Evolutionary conservation across 30 jellyfish, hydroid and myxozoan genomes (phyloP).

Genomic region (Hydractinia echinata): DNA sequence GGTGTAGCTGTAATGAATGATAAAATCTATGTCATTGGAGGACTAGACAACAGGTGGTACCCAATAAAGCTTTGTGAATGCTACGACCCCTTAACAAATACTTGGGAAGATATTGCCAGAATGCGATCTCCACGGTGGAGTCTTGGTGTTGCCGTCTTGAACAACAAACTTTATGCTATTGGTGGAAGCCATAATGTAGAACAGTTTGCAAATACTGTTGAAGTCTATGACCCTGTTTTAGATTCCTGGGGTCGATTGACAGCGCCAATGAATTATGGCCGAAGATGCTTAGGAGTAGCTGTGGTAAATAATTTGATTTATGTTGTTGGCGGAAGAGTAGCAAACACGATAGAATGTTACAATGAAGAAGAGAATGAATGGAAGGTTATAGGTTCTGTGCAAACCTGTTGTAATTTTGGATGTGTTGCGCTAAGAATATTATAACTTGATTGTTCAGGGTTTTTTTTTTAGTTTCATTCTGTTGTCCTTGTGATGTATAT

Average conservation of each 20-base stretch:
- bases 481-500: no score
- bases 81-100: conserved; percentile 60
- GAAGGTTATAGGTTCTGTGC: conserved; percentile 83
- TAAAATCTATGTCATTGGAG: conserved; percentile 82
- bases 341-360: conserved; percentile 89
- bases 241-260: conserved; percentile 64
- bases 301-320: conserved; percentile 80
- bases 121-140: conserved; percentile 87
- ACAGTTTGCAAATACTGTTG: conserved; percentile 89
- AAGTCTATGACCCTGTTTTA: conserved; percentile 63
- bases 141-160: conserved; percentile 84
- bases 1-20: conserved; percentile 91
- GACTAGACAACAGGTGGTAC: conserved; percentile 84
- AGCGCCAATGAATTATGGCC: conserved; percentile 80
- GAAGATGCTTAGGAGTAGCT: conserved; percentile 93
- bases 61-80: conserved; percentile 70
- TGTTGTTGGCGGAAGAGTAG: conserved; percentile 97
- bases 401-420: conserved; percentile 90
- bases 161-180: conserved; percentile 65
- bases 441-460: background rate
- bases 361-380: conserved; percentile 61
- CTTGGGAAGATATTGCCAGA: conserved; percentile 69
- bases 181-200: conserved; percentile 97
- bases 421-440: conserved; percentile 88
- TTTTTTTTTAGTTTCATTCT: background rate